A percentile compares a stretch with the other conserved stretches of the same genome.
These are phyloP conservation scores for Rotaria macrura DNA, from an alignment of 2,888 invertebrate genomes.

Conservation along the genomic window DNA sequence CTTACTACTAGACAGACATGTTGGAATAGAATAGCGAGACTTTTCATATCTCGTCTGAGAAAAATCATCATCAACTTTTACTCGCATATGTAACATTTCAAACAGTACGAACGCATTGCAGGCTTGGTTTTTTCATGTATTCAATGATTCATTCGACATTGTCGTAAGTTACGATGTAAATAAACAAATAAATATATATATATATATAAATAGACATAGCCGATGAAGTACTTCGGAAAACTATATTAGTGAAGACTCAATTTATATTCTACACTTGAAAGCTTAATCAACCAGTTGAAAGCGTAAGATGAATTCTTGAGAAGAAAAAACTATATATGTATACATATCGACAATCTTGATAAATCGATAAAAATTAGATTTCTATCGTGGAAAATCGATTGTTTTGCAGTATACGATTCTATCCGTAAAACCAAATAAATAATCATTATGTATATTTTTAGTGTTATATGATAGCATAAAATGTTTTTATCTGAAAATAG, in stretches of 20 bases:
- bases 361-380: neutral
- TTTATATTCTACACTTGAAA: neutral
- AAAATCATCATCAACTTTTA: neutral
- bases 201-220: neutral
- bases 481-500: neutral
- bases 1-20: neutral
- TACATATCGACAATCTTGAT: neutral
- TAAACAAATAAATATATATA: no score
- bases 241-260: neutral
- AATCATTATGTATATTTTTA: neutral
- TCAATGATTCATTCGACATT: neutral
- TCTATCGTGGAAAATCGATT: neutral
- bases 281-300: neutral
- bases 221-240: neutral
- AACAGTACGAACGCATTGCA: neutral
- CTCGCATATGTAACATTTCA: neutral
- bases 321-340: neutral
- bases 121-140: neutral
- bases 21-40: neutral
- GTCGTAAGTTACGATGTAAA: neutral
- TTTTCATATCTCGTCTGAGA: neutral
- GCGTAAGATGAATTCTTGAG: neutral
- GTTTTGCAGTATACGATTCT: neutral
- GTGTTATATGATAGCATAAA: neutral
- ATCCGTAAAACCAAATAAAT: neutral